Evolutionary conservation across 1,140 invertebrate genomes (phyloP).

Genomic region (Mizuhopecten yessoensis): DNA sequence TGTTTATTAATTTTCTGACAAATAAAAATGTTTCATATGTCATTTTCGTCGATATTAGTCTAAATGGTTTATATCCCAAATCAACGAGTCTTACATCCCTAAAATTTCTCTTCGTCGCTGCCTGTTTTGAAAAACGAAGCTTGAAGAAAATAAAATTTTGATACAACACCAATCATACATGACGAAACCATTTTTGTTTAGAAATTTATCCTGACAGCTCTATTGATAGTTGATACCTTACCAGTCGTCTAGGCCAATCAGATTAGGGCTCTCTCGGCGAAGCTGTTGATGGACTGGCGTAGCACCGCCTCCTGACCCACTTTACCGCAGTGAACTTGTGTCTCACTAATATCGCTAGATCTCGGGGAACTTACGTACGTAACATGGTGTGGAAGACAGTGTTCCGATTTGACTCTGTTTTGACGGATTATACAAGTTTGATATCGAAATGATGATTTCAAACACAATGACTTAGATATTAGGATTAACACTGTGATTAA

Average conservation of each 20-base stretch:
- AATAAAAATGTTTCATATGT: no score
- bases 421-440: slow-evolving; percentile 55
- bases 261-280: slow-evolving; percentile 1
- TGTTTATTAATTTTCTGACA: no score
- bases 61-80: no score
- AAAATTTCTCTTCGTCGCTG: no score
- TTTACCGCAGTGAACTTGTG: slow-evolving; percentile 57
- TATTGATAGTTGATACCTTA: slow-evolving; percentile 39
- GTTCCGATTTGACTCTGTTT: slow-evolving; percentile 55
- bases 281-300: slow-evolving; percentile 42
- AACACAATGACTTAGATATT: slow-evolving; percentile 50
- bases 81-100: no score
- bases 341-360: slow-evolving; percentile 59
- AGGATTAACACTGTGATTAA: slow-evolving; percentile 36
- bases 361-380: slow-evolving; percentile 53
- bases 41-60: no score
- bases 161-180: not conserved
- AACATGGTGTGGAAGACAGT: slow-evolving; percentile 53
- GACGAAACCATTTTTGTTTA: slow-evolving; percentile 20
- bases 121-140: no score
- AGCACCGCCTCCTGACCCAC: slow-evolving; percentile 66
- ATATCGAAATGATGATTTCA: slow-evolving; percentile 48
- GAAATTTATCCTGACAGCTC: not conserved
- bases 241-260: not conserved
- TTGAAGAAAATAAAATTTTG: no score